phyloP scores from a whole-genome alignment of 2,797 vertebrate species.

The Sphenodon punctatus region DNA sequence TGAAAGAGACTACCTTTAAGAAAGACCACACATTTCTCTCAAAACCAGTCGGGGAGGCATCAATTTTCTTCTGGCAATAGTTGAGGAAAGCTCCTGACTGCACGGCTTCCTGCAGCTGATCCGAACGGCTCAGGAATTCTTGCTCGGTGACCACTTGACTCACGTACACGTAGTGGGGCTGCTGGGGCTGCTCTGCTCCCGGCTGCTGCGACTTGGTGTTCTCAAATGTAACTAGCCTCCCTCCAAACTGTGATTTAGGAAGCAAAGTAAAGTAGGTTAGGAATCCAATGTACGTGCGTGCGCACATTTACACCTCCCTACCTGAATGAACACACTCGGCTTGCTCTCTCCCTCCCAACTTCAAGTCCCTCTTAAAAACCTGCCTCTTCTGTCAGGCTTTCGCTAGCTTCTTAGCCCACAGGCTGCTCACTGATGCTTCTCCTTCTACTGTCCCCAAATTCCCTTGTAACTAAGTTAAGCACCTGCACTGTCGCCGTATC shows the following conservation, averaged over 20 bases:
- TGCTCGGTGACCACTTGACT: slow-evolving; percentile 96
- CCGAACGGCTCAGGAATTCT: slow-evolving; percentile 86
- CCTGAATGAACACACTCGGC: too few relatives aligned
- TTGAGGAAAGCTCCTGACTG: slow-evolving; percentile 81
- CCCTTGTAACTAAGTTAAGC: too few relatives aligned
- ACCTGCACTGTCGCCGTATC: too few relatives aligned
- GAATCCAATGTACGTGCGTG: too few relatives aligned
- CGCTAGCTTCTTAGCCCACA: too few relatives aligned
- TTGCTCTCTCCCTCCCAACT: too few relatives aligned
- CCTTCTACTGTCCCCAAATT: too few relatives aligned
- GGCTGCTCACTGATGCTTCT: too few relatives aligned
- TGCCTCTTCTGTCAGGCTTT: too few relatives aligned
- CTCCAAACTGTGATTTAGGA: slow-evolving; percentile 85
- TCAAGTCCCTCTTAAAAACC: too few relatives aligned
- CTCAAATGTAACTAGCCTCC: slow-evolving; percentile 92
- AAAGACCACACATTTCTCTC: slow-evolving; percentile 95
- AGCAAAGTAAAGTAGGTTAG: too few relatives aligned
- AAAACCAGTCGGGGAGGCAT: slow-evolving; percentile 84
- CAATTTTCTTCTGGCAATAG: slow-evolving; percentile 91
- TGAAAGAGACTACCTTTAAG: slow-evolving; percentile 83
- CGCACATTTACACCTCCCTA: too few relatives aligned
- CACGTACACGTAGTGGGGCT: slow-evolving; percentile 80
- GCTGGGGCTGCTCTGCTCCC: slow-evolving; percentile 71
- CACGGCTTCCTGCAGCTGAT: slow-evolving; percentile 88
- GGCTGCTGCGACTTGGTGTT: slow-evolving; percentile 76